Base-by-base conservation (phyloP, 2,797 vertebrate species). In the Sebastes vulpes region DNA sequence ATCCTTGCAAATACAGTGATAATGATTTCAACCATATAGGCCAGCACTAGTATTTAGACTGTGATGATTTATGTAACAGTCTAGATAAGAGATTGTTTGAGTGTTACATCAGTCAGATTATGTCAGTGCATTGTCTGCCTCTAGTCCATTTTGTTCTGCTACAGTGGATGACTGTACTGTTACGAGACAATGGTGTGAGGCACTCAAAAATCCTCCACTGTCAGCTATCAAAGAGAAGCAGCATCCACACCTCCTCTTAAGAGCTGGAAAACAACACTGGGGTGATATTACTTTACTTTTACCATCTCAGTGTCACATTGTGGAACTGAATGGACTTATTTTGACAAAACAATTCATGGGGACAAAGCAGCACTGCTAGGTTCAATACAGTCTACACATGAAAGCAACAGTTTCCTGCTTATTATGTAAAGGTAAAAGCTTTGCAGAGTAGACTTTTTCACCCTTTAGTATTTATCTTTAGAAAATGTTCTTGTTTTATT, bases 241-340 rank as follows among this genome's bases (percentile, higher is more conserved):
- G 42, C 35, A 54, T 61, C 68, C 54, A 68, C 48, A 71, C 56
- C 23, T 75, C 12, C 28, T 59, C 77, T 48, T 65, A 63, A 53
- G 26, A 73, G 66, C 72, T 58, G 58, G 48, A 80, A 79, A 68
- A 60, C 29, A 80, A 52, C 60, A 69, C 7, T n/a, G 31, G 71
- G 42, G 42, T 69, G 31, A 69, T 29, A 57, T 82, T 72, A 69
- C 25, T 72, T 65, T 69, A 29, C 69, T 25, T 31, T 42, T 46
- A 59, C 38, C 21, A 26, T 57, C 71, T 50, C 65, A 38, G 29
- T 81, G 60, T 29, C 48, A 18, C 46, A 50, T 56, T 64, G 9
- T 48, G 16, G 6, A 73, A 29, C 20, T 50, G 9, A 59, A 58
- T 4, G 6, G 9, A 58, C 14, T 5, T 14, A 16, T 57, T 75